phyloP scores from a whole-genome alignment of 2,797 vertebrate species.

The Pipistrellus nathusii region DNA sequence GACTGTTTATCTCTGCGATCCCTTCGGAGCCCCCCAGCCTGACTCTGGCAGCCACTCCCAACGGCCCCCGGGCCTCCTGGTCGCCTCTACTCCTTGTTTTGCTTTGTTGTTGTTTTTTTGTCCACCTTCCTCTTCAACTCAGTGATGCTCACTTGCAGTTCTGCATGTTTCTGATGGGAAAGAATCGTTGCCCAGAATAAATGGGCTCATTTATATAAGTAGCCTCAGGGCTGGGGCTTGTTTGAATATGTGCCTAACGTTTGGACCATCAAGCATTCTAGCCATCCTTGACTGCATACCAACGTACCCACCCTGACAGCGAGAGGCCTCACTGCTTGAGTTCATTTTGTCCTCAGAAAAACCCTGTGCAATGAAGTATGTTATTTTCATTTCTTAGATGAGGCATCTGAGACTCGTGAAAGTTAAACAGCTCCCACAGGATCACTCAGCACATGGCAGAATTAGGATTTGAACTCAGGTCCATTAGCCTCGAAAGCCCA shows the following conservation, averaged over 20 bases:
- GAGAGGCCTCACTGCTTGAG: not conserved
- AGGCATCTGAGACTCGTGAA: conserved; percentile 35
- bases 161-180: not conserved
- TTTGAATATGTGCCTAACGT: not conserved
- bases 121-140: not conserved
- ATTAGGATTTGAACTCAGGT: conserved; percentile 20
- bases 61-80: not conserved
- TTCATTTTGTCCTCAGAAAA: conserved; percentile 35
- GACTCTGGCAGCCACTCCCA: not conserved
- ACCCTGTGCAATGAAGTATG: not conserved
- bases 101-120: not conserved
- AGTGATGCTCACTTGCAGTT: not conserved
- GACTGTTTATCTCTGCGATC: not conserved
- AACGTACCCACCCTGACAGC: not conserved
- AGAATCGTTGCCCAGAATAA: conserved; percentile 31
- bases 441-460: conserved; percentile 15
- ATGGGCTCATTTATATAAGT: not conserved
- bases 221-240: not conserved
- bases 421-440: not conserved
- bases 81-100: not conserved
- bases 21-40: not conserved
- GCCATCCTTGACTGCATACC: not conserved
- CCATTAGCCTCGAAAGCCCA: not conserved
- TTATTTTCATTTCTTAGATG: conserved; percentile 40
- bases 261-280: not conserved